Evolutionary conservation across 2,888 invertebrate species (phyloP), one percentile per base, ranked within the genome.

Genomic region (Thecocarcelia acutangulata): DNA sequence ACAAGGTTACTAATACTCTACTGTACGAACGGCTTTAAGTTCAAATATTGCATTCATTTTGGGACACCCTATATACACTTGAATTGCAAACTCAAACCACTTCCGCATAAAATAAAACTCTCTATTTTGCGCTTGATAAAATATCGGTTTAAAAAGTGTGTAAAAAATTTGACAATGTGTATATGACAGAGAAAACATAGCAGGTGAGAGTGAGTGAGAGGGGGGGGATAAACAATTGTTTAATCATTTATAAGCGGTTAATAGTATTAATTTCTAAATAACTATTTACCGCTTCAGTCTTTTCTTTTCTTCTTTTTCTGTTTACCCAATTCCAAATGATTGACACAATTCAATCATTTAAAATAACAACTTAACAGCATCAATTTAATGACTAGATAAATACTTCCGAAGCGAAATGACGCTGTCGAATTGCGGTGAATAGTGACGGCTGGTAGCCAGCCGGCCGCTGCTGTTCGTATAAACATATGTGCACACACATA

Each of bases 321-420:
- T 56, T 46, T 40, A 37, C 21, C 33, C 46, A 78, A 50, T 58
- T 56, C 50, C 5, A 46, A 58, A 48, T 77, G 77, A 81, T 66
- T 81, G 78, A 78, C 78, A 78, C 77, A 75, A 83, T 83, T 83
- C 82, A 79, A 75, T 75, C 74, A 75, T 73, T 81, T 70, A 66
- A 75, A 79, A 72, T 75, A 78, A 78, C 56, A 69, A 78, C 63
- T 69, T 70, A 64, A 79, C 82, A 79, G 66, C 75, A 46, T 78
- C 48, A 68, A 73, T 68, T 56, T 81, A 76, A 81, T 81, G 76
- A 76, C 68, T 76, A 77, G 76, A 81, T 81, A 81, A 81, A 81
- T 73, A 81, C 81, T 81, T 73, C 81, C 76, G 81, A 81, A 56
- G 59, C 52, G 28, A 48, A 66, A 73, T 74, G 59, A 79, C 52